Evolutionary conservation across 1,140 invertebrate genomes (phyloP).

Genomic region (Zaprionus capensis): DNA sequence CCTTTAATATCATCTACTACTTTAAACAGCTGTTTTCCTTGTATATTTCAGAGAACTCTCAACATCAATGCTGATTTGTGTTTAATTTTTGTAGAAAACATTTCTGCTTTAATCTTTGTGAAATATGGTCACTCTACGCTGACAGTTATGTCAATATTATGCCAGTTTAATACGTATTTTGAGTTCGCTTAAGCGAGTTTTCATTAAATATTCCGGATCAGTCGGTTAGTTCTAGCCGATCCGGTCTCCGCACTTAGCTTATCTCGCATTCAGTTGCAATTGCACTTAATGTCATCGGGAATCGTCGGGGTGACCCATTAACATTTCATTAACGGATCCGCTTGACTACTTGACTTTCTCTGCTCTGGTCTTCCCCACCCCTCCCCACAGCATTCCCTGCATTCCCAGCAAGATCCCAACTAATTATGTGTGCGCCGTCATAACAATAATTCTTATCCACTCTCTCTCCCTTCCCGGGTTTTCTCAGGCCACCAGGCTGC

Average conservation of each 20-base stretch:
- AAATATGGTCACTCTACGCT: background rate
- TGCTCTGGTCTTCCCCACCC: constrained; percentile 22
- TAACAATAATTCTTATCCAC: constrained; percentile 58
- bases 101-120: background rate
- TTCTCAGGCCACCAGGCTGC: constrained; percentile 16
- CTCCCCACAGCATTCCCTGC: constrained; percentile 3
- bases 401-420: constrained; percentile 22
- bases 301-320: constrained; percentile 44
- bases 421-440: constrained; percentile 57
- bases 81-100: background rate
- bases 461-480: background rate
- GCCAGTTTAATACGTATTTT: background rate
- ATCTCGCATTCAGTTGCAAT: constrained; percentile 11
- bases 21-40: too few relatives aligned
- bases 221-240: background rate
- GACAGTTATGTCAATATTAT: constrained; percentile 3
- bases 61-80: background rate
- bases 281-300: background rate
- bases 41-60: too few relatives aligned
- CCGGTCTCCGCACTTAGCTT: constrained; percentile 1
- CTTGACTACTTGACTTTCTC: constrained; percentile 55
- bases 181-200: background rate
- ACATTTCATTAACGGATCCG: constrained; percentile 68
- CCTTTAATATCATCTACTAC: too few relatives aligned
- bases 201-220: background rate